Evolutionary conservation across 2,888 invertebrate species (phyloP), one percentile per base, ranked within the genome.

Genomic region (Barypeithes pellucidus): DNA sequence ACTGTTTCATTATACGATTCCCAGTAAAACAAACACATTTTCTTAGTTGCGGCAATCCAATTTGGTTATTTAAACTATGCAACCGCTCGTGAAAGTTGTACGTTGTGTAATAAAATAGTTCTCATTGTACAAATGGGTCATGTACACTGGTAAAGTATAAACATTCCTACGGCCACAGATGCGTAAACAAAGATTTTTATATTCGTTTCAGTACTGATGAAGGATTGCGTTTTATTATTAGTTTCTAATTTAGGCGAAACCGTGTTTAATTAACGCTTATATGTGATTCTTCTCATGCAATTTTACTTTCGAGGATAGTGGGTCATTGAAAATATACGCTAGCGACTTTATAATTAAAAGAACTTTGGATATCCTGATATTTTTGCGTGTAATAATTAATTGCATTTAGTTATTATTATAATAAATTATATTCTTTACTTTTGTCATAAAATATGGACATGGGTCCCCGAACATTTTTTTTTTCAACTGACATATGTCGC

Each of bases 101-200:
- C 33, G 43, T 71, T 52, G 52, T 29, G 61, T 41, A 69, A 69
- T 50, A 36, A 60, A 43, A 61, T 62, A 62, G 72, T 67, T 61
- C 68, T 73, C 59, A 63, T 73, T 68, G 73, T 57, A 36, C 52
- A 73, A 70, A 73, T 73, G 36, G 73, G 73, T 73, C 73, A 73
- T 63, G 69, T 70, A 52, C 72, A 60, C 67, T 67, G 22, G 54
- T 59, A 63, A 62, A 43, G 18, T 39, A 45, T 61, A 59, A 47
- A 71, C 71, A 71, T 71, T 71, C 71, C 72, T 67, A 52, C 62
- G 61, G 52, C 14, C 72, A 72, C 72, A 72, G 72, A 72, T 72
- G 72, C 72, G 72, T 67, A 72, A 72, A 67, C 45, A 69, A 69
- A 52, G 57, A 61, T 61, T 68, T 29, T 68, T 61, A 22, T 36